Evolutionary conservation across 2,113 vertebrate species (phyloP).

Genomic region (Empidonax alnorum): DNA sequence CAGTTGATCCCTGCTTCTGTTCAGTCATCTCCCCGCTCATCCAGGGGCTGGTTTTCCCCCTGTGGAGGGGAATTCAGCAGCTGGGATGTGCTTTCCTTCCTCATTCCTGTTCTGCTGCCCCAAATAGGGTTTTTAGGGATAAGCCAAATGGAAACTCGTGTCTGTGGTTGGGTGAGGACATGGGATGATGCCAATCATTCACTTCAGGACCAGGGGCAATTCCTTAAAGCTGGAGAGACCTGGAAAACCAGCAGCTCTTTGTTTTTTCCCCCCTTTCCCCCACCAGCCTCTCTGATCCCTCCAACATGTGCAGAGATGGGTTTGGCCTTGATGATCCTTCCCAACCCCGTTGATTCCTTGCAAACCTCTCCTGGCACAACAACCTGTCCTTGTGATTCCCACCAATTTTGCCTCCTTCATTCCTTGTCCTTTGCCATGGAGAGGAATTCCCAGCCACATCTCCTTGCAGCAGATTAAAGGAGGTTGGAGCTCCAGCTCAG

Average conservation of each 20-base stretch:
- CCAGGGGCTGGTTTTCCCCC: neutral
- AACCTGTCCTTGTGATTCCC: conserved; percentile 21
- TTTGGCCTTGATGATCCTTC: no score
- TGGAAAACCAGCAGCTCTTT: neutral
- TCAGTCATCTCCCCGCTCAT: neutral
- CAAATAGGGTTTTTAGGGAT: neutral
- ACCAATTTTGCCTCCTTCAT: neutral
- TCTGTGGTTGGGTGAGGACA: neutral
- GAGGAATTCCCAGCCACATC: conserved; percentile 43
- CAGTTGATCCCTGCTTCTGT: neutral
- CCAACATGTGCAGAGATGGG: conserved; percentile 27
- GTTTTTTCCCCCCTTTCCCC: neutral
- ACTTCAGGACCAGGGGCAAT: neutral
- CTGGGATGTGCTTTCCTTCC: neutral
- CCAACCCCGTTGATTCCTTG: neutral
- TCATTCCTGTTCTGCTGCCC: neutral
- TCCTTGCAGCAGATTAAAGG: conserved; percentile 64
- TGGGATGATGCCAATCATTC: neutral
- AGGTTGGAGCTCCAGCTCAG: conserved; percentile 38
- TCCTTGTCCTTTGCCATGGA: neutral
- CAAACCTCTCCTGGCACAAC: neutral
- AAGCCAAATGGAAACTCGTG: neutral
- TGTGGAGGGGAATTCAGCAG: neutral
- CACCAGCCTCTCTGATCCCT: conserved; percentile 3
- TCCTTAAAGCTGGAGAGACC: conserved; percentile 20